phyloP scores from a whole-genome alignment of 2,888 invertebrate species.

The Metalampra italica region DNA sequence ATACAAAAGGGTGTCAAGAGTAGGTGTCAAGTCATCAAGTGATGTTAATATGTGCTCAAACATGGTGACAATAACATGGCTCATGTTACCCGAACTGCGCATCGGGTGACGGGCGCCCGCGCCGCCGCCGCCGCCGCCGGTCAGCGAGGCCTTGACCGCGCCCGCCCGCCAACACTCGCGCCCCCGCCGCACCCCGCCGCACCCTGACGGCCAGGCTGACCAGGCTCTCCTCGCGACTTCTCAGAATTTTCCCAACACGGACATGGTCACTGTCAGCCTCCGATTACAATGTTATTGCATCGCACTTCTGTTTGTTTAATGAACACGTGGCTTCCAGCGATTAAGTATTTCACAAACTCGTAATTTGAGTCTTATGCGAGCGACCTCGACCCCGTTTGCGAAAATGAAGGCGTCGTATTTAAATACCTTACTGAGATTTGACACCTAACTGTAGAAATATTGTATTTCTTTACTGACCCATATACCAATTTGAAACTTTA shows the following conservation, averaged over 20 bases:
- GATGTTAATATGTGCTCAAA: slow-evolving; percentile 22
- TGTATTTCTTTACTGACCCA: slow-evolving; percentile 4
- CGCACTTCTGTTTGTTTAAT: slow-evolving; percentile 26
- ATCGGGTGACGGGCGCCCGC: slow-evolving; percentile 23
- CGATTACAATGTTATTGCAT: slow-evolving; percentile 45
- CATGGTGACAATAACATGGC: slow-evolving; percentile 32
- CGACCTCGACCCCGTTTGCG: slow-evolving; percentile 9
- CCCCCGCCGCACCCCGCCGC: slow-evolving; percentile 1
- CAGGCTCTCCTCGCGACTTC: slow-evolving; percentile 50
- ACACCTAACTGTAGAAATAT: background rate
- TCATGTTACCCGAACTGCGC: slow-evolving; percentile 51
- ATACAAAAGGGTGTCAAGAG: background rate
- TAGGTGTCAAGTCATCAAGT: no score
- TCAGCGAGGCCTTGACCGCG: slow-evolving; percentile 67
- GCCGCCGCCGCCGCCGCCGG: slow-evolving; percentile 30
- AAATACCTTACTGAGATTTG: background rate
- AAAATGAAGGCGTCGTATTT: background rate
- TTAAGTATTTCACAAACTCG: slow-evolving; percentile 14
- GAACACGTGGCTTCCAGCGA: slow-evolving; percentile 16
- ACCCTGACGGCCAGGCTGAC: slow-evolving; percentile 31
- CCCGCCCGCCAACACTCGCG: slow-evolving; percentile 34
- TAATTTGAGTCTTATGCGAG: slow-evolving; percentile 15
- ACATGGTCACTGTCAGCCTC: slow-evolving; percentile 30
- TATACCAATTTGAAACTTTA: slow-evolving; percentile 1
- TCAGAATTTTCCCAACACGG: slow-evolving; percentile 31